These are phyloP conservation scores for Gonatopus flavifemur DNA, from an alignment of 1,140 invertebrate genomes.

Conservation along the genomic window DNA sequence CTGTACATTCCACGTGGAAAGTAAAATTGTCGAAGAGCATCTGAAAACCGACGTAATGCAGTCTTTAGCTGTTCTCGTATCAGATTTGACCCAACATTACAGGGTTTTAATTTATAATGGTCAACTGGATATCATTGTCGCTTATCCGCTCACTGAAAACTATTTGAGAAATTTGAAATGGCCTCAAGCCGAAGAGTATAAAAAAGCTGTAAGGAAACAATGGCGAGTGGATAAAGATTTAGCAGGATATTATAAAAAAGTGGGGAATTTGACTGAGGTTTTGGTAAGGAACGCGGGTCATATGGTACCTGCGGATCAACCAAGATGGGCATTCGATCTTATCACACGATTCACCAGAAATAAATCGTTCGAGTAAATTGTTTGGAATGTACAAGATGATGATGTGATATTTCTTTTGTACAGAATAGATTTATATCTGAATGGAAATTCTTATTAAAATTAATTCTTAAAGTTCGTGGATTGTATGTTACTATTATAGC, in stretches of 20 bases:
- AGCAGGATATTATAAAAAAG: conserved; percentile 76
- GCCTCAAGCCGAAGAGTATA: conserved; percentile 66
- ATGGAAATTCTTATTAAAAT: neutral
- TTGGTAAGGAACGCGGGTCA: conserved; percentile 81
- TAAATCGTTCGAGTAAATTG: conserved; percentile 54
- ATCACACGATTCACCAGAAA: conserved; percentile 75
- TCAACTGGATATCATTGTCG: conserved; percentile 82
- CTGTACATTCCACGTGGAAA: conserved; percentile 65
- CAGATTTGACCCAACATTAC: conserved; percentile 69
- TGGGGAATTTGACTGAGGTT: conserved; percentile 76
- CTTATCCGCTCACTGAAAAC: conserved; percentile 75
- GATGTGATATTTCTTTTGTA: conserved; percentile 5
- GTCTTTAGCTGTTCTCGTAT: conserved; percentile 75
- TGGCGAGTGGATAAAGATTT: conserved; percentile 72
- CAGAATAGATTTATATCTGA: neutral
- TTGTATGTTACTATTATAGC: too few relatives aligned
- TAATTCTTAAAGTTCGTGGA: too few relatives aligned
- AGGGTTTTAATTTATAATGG: conserved; percentile 78
- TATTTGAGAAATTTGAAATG: conserved; percentile 73
- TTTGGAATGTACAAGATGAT: neutral
- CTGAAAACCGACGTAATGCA: conserved; percentile 81
- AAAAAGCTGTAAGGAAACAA: conserved; percentile 63
- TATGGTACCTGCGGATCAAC: conserved; percentile 82
- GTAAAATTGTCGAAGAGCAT: conserved; percentile 65
- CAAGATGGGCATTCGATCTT: conserved; percentile 74